A percentile compares a stretch with the other conserved stretches of the same genome.
These are phyloP conservation scores for Embiotoca jacksoni DNA, from an alignment of 2,113 vertebrate genomes.

Conservation along the genomic window DNA sequence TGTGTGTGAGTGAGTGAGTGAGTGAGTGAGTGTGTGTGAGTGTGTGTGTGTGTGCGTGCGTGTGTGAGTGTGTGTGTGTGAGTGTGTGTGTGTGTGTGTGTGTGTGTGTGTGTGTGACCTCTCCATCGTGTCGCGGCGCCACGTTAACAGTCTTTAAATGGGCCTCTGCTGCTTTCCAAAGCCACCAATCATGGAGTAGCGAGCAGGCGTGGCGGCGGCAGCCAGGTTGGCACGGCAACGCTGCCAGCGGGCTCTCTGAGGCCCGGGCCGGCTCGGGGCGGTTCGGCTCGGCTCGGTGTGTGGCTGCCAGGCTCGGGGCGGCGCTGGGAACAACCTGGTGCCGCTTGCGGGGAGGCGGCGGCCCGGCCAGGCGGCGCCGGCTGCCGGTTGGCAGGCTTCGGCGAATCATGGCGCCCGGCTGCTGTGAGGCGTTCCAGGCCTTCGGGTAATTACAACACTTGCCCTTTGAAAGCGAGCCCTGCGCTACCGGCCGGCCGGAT, in stretches of 20 bases:
- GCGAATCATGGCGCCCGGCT: slow-evolving; percentile 60
- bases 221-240: slow-evolving; percentile 40
- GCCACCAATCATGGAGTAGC: slow-evolving; percentile 21
- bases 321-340: slow-evolving; percentile 32
- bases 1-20: no score
- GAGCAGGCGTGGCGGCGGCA: not conserved
- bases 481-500: slow-evolving; percentile 14
- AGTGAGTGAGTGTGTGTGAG: no score
- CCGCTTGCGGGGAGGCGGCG: slow-evolving; percentile 41
- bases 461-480: slow-evolving; percentile 79
- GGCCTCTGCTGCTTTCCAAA: slow-evolving; percentile 40
- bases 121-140: slow-evolving; percentile 23
- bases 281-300: not conserved
- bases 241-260: slow-evolving; percentile 47
- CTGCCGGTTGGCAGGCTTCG: slow-evolving; percentile 25
- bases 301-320: slow-evolving; percentile 45
- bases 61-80: no score
- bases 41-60: no score
- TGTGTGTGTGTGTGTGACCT: slow-evolving; percentile 1
- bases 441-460: slow-evolving; percentile 81
- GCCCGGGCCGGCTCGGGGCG: slow-evolving; percentile 31
- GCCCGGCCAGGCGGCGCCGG: not conserved
- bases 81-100: no score
- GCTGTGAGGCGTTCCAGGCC: slow-evolving; percentile 36
- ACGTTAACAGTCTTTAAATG: slow-evolving; percentile 56